Conservation (phyloP, 2,113 vertebrate species). For the Gambusia affinis region DNA sequence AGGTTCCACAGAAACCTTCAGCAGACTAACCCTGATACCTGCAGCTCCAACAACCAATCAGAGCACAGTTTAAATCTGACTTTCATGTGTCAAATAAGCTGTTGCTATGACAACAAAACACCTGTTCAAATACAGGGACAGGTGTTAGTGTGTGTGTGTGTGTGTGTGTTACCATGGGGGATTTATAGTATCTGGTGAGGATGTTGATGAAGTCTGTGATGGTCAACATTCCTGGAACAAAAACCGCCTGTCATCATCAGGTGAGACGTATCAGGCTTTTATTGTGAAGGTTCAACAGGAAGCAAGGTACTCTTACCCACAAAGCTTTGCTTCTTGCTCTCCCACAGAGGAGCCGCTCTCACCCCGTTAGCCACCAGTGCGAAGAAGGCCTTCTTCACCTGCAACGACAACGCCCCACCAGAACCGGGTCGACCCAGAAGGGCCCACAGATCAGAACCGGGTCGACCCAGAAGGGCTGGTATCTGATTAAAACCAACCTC, state of each 20-base stretch:
- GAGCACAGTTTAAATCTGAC: neutral
- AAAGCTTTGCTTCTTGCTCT: conserved; percentile 94
- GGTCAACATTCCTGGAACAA: conserved; percentile 90
- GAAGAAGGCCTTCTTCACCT: conserved; percentile 97
- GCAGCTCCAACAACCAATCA: neutral
- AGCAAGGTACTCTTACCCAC: conserved; percentile 82
- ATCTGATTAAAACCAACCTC: no score
- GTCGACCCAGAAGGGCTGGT: no score
- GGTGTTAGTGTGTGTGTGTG: conserved; percentile 13
- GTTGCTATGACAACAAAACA: neutral
- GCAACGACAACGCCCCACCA: conserved; percentile 3
- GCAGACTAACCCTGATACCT: no score
- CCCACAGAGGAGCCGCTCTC: conserved; percentile 95
- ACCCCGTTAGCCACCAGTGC: conserved; percentile 94
- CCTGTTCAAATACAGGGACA: neutral
- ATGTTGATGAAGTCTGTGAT: conserved; percentile 99
- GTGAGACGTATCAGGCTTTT: neutral
- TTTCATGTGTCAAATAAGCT: neutral
- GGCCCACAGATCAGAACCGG: no score
- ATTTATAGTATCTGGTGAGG: conserved; percentile 96
- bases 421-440: no score
- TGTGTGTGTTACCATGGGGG: conserved; percentile 86
- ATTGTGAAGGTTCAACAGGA: neutral
- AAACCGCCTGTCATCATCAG: neutral
- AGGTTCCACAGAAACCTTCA: no score